Evolutionary conservation across 2,113 vertebrate genomes (phyloP), one percentile per base, ranked within the genome.

Genomic region (Mustela lutreola): DNA sequence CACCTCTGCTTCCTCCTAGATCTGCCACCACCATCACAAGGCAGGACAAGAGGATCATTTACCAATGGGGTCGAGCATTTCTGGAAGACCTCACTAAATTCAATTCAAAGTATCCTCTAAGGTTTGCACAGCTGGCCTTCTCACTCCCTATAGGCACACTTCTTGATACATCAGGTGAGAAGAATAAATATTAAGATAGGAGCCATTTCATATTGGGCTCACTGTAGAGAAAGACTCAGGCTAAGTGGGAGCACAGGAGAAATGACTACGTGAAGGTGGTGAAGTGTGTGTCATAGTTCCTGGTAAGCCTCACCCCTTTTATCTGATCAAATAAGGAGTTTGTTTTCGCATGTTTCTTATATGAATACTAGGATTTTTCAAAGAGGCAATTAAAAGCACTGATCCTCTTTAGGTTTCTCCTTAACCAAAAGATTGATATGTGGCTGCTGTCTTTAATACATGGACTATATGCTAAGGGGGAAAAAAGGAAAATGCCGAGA

Each of bases 261-360:
- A 67, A n/a, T 82, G 89, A 93, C 60, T 85, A 84, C 78, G 4
- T 39, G 63, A 79, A 86, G 63, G 87, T 94, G 63, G 87, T 94
- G 62, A 89, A 67, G 22, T 60, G 9, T 26, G n/a, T 87, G 73
- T 71, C 73, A 58, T 18, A 31, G 15, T 89, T 56, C 12, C 62
- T 45, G 58, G 82, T 96, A 82, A 90, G 53, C 88, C 63, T 50
- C 76, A 81, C 81, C 84, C 65, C 63, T 62, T 80, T 94, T 71
- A 97, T 91, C 91, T 93, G 81, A 90, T 97, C 86, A 88, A 95
- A 87, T 33, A 73, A 53, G 67, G 67, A 94, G 45, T 88, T 90
- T 94, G 91, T 94, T 89, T 94, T 84, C 81, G 90, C 93, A 91
- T 80, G 88, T 58, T 89, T 95, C 84, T 92, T 50, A 9, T 76